These are phyloP conservation scores for Neodiprion lecontei DNA, from an alignment of 1,140 invertebrate species.

Conservation along the genomic window DNA sequence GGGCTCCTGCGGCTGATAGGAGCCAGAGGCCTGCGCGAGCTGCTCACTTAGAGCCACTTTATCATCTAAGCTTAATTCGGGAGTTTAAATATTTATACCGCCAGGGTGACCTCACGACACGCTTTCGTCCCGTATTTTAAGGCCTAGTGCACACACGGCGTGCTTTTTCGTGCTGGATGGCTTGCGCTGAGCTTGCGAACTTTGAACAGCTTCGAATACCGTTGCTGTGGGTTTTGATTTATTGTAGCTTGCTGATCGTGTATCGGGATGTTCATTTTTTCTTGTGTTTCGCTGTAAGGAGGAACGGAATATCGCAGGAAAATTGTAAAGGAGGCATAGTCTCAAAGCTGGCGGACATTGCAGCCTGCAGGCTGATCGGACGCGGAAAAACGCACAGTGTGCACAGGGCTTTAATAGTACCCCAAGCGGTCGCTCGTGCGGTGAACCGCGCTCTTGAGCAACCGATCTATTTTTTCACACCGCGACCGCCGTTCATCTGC, in stretches of 20 bases:
- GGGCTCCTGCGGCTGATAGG: slow-evolving; percentile 37
- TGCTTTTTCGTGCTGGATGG: too few species aligned
- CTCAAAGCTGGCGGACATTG: too few species aligned
- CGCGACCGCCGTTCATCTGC: neutral
- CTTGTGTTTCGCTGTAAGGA: neutral
- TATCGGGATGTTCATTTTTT: neutral
- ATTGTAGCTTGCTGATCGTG: too few species aligned
- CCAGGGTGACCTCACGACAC: slow-evolving; percentile 50
- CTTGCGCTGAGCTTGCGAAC: too few species aligned
- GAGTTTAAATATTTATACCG: slow-evolving; percentile 57
- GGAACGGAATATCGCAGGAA: too few species aligned
- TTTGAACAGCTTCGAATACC: too few species aligned
- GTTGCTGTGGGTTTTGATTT: too few species aligned
- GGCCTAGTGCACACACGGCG: too few species aligned
- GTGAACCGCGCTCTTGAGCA: slow-evolving; percentile 10
- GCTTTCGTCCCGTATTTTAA: slow-evolving; percentile 7
- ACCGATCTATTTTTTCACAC: slow-evolving; percentile 45
- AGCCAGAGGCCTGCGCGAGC: slow-evolving; percentile 39
- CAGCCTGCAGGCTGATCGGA: too few species aligned
- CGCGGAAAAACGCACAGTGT: too few species aligned
- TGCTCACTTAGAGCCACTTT: slow-evolving; percentile 48
- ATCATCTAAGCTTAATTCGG: slow-evolving; percentile 54
- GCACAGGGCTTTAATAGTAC: too few species aligned
- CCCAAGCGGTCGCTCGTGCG: neutral
- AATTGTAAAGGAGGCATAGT: too few species aligned